Evolutionary conservation across 2,888 invertebrate genomes (phyloP).

Genomic region (Eristalinus aeneus): DNA sequence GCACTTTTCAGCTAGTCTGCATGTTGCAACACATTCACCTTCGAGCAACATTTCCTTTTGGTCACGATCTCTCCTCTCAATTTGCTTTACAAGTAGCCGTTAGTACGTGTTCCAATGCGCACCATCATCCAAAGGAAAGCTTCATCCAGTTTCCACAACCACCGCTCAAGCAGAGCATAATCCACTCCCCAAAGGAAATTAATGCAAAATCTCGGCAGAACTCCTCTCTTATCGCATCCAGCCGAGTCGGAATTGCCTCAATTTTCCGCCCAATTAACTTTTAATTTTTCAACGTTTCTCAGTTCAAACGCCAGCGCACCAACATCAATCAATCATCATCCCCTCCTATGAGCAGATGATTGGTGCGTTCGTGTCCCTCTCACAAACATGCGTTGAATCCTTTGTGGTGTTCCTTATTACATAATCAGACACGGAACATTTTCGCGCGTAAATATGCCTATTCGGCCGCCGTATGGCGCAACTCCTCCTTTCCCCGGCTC

Average conservation of each 20-base stretch:
- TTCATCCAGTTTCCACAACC: too few relatives aligned
- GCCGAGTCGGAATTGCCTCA: not conserved
- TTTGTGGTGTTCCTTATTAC: not conserved
- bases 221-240: not conserved
- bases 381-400: not conserved
- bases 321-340: constrained; percentile 17
- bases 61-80: too few relatives aligned
- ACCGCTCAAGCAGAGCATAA: too few relatives aligned
- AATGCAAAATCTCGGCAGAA: not conserved
- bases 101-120: too few relatives aligned
- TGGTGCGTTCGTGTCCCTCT: not conserved
- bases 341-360: not conserved
- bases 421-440: constrained; percentile 11
- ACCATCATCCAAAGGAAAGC: too few relatives aligned
- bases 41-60: too few relatives aligned
- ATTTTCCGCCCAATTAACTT: constrained; percentile 27
- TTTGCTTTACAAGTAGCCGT: too few relatives aligned
- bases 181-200: too few relatives aligned
- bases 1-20: too few relatives aligned
- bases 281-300: constrained; percentile 12
- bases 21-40: too few relatives aligned
- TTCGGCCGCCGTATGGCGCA: too few relatives aligned
- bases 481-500: not conserved
- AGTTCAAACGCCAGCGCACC: not conserved
- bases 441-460: not conserved